phyloP scores from a whole-genome alignment of 2,113 vertebrate species.

The Salminus brasiliensis region DNA sequence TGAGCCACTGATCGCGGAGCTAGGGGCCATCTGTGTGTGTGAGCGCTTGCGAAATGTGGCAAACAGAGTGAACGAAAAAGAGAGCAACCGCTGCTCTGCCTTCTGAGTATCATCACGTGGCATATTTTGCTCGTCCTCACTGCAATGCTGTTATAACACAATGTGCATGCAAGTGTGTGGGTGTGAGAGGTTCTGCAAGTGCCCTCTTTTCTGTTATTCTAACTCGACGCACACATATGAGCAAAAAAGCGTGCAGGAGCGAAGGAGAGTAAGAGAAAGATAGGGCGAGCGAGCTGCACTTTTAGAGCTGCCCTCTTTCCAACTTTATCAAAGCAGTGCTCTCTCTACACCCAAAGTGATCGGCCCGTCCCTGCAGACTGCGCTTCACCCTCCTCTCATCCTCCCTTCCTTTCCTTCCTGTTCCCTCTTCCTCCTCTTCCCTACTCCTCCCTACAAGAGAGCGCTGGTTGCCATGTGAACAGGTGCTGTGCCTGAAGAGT shows the following conservation, averaged over 20 bases:
- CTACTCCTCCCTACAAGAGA: conserved; percentile 14
- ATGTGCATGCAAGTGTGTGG: not conserved
- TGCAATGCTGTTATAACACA: conserved; percentile 20
- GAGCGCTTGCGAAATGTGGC: conserved; percentile 25
- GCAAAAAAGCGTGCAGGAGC: not conserved
- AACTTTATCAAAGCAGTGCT: not conserved
- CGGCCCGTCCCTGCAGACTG: not conserved
- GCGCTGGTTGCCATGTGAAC: conserved; percentile 63
- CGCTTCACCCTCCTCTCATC: conserved; percentile 14
- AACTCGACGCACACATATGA: not conserved
- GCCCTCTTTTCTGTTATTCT: not conserved
- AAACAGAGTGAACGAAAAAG: conserved; percentile 40
- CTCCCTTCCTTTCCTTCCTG: conserved; percentile 15
- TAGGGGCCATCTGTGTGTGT: conserved; percentile 47
- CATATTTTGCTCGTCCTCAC: conserved; percentile 20
- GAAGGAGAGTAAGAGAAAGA: not conserved
- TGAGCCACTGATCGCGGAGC: conserved; percentile 44
- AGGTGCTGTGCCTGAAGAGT: conserved; percentile 46
- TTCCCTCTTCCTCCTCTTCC: conserved; percentile 28
- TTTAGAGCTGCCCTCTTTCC: not conserved
- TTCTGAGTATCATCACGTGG: conserved; percentile 49
- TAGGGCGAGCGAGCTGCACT: not conserved
- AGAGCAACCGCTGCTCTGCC: conserved; percentile 46
- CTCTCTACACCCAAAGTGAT: not conserved
- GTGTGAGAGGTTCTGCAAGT: not conserved